Evolutionary conservation across 2,113 vertebrate genomes (phyloP), one percentile per base, ranked within the genome.

Genomic region (Accipiter virgatus): DNA sequence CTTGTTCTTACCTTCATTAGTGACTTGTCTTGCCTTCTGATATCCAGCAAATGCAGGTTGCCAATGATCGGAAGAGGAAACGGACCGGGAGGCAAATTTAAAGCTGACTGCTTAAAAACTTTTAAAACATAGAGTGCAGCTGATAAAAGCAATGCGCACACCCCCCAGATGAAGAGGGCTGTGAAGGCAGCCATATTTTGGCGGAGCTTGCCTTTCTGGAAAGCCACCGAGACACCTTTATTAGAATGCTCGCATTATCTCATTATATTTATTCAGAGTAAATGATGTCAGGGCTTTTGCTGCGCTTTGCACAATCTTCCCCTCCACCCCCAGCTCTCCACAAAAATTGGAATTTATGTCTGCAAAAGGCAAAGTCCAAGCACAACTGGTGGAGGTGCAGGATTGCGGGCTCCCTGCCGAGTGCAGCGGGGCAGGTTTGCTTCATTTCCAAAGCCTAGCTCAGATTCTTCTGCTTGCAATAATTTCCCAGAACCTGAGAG

Each of bases 1-100:
- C 36, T 71, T 13, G 32, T 67, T 65, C 78, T 68, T 88, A 97
- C 94, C 93, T 96, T 90, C 80, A 96, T 89, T 7, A 97, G 65
- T 6, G 94, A 97, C 63, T 66, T 78, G 66, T 96, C 90, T 34
- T 96, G 97, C 52, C 95, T 96, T 59, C 31, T 87, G 27, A 96
- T 38, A 65, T 97, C 87, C 88, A 97, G 73, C 53, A 93, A 48
- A n/a, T 96, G 96, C 81, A 98, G 77, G 81, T 95, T 96, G 66
- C 95, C 95, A 29, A 97, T 84, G 31, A 95, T 5, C 0, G 94
- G 96, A 27, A 96, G 90, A n/a, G 92, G 93, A 32, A 50, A 31
- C 0, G 96, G 97, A 55, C 96, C 95, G 0, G 97, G 96, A 43
- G 96, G 89, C 22, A 91, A 62, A 59, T 73, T 84, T 59, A 66